Evolutionary conservation across 2,113 vertebrate species (phyloP).

Genomic region (Cyprinodon tularosa): DNA sequence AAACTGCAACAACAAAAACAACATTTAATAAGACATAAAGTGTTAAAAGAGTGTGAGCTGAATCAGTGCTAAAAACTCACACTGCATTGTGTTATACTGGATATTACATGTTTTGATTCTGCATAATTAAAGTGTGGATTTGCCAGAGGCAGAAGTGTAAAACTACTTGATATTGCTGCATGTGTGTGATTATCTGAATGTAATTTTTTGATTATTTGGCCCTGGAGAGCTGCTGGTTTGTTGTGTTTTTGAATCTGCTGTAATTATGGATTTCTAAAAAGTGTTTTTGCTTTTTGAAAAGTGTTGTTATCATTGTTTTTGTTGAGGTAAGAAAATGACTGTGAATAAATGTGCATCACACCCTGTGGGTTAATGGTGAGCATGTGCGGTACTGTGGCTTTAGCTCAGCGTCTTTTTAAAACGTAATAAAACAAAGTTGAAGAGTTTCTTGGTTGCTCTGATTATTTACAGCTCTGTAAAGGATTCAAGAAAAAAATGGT

Average conservation of each 20-base stretch:
- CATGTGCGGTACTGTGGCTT: constrained; percentile 1
- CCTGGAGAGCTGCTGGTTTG: constrained; percentile 58
- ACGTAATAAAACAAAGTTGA: not conserved
- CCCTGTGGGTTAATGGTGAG: not conserved
- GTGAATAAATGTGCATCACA: not conserved
- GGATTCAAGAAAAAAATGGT: too few relatives aligned
- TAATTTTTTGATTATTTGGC: constrained; percentile 36
- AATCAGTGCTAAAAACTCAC: constrained; percentile 1
- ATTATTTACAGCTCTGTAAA: too few relatives aligned
- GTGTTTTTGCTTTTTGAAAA: constrained; percentile 9
- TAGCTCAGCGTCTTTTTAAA: not conserved
- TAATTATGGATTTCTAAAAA: constrained; percentile 21
- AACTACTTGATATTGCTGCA: not conserved
- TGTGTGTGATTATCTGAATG: not conserved
- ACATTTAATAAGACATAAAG: not conserved
- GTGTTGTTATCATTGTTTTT: constrained; percentile 13
- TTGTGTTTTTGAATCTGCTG: constrained; percentile 21
- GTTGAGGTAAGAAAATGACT: constrained; percentile 4
- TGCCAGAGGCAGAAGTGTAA: not conserved
- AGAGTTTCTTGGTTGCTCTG: not conserved
- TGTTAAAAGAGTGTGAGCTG: not conserved
- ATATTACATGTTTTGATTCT: not conserved
- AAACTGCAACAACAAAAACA: too few relatives aligned
- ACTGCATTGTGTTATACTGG: too few relatives aligned
- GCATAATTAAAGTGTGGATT: not conserved